Percentiles rank a stretch among this genome's conserved stretches.
phyloP scores from a whole-genome alignment of 2,888 invertebrate genomes.

The Mayetiola destructor region DNA sequence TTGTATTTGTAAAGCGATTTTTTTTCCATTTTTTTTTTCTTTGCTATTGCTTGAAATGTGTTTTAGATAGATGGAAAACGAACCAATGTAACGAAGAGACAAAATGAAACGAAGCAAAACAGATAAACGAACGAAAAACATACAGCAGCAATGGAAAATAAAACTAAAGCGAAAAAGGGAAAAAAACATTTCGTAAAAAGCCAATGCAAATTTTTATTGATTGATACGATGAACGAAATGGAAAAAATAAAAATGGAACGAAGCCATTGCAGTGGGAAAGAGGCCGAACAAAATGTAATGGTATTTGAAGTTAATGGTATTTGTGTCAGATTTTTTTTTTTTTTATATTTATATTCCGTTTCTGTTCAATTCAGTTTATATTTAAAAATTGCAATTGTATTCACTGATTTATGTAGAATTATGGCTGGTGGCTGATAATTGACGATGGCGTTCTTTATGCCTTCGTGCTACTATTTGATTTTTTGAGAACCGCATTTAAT shows the following conservation, averaged over 20 bases:
- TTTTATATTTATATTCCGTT: neutral
- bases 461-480: no score
- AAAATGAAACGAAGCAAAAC: conserved; percentile 1
- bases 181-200: conserved; percentile 2
- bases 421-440: no score
- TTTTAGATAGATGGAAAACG: conserved; percentile 2
- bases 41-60: conserved; percentile 1
- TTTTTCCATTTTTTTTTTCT: neutral
- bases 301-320: conserved; percentile 1
- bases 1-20: neutral
- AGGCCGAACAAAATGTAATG: conserved; percentile 9
- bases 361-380: no score
- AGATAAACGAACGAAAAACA: neutral
- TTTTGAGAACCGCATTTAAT: conserved; percentile 7
- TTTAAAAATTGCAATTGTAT: no score
- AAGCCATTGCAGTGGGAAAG: neutral
- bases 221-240: conserved; percentile 5
- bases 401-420: no score
- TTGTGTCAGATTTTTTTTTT: neutral
- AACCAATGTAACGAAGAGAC: neutral
- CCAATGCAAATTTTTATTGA: conserved; percentile 13
- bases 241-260: conserved; percentile 8
- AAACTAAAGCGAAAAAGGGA: neutral
- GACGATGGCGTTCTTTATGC: no score
- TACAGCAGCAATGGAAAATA: no score